phyloP scores from a whole-genome alignment of 2,797 vertebrate genomes.

The Chanos chanos region DNA sequence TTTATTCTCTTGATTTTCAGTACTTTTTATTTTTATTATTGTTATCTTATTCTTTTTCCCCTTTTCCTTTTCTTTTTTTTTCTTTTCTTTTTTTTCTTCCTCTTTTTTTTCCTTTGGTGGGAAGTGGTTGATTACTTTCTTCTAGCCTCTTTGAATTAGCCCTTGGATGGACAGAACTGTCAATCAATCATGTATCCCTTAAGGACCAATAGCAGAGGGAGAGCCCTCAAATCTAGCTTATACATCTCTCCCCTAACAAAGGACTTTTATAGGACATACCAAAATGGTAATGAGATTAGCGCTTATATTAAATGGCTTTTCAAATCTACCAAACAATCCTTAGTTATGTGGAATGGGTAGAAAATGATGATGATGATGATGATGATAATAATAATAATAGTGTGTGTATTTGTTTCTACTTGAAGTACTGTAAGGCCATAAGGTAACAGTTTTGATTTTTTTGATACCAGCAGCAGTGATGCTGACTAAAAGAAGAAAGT shows the following conservation, averaged over 20 bases:
- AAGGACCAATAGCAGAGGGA: slow-evolving; percentile 59
- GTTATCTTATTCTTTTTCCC: slow-evolving; percentile 17
- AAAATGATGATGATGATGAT: slow-evolving; percentile 35
- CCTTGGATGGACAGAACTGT: slow-evolving; percentile 52
- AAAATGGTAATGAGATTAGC: slow-evolving; percentile 46
- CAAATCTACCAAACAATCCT: slow-evolving; percentile 26
- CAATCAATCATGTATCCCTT: slow-evolving; percentile 53
- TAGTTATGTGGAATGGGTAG: slow-evolving; percentile 24
- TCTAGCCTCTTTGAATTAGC: slow-evolving; percentile 55
- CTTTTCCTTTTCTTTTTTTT: slow-evolving; percentile 19
- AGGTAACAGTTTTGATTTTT: slow-evolving; percentile 38
- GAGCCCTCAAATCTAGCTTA: slow-evolving; percentile 39
- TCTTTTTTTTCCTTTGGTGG: slow-evolving; percentile 25
- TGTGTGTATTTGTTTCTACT: slow-evolving; percentile 50
- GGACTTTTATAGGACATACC: slow-evolving; percentile 39
- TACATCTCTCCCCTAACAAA: slow-evolving; percentile 53
- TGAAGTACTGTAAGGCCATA: slow-evolving; percentile 42
- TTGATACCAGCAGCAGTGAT: no score
- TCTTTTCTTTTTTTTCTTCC: slow-evolving; percentile 9
- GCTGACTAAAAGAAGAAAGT: no score
- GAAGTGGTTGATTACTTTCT: slow-evolving; percentile 42
- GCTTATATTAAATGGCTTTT: slow-evolving; percentile 47
- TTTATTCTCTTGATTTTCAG: slow-evolving; percentile 39
- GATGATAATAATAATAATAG: no score
- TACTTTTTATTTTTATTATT: slow-evolving; percentile 17